phyloP scores from a whole-genome alignment of 2,797 vertebrate genomes.

The Pachyuromys duprasi region DNA sequence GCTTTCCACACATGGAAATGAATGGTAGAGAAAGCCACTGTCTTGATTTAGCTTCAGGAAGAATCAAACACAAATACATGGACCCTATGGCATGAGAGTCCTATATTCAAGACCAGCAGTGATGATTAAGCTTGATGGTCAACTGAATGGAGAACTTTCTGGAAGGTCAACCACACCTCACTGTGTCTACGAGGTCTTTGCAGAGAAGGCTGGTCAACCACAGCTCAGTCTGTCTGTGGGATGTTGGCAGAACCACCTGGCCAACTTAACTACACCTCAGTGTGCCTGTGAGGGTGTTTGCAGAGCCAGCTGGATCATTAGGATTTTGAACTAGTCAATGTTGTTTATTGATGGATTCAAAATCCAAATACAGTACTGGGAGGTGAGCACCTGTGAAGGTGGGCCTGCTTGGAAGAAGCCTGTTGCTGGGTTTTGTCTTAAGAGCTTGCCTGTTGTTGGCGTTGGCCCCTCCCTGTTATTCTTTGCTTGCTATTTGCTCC shows the following conservation, averaged over 20 bases:
- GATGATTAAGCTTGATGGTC: neutral
- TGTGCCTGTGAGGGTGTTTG: neutral
- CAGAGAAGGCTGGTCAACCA: neutral
- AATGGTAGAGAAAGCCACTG: neutral
- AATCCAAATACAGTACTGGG: neutral
- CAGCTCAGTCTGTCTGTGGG: neutral
- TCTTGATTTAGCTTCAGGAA: conserved; percentile 15
- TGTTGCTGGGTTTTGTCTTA: neutral
- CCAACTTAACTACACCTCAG: neutral
- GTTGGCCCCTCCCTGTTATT: neutral
- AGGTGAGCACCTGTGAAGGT: neutral
- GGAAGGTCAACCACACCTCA: neutral
- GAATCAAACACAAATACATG: conserved; percentile 1
- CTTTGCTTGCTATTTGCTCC: neutral
- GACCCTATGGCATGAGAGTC: neutral
- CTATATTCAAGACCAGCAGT: neutral
- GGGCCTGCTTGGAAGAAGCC: neutral
- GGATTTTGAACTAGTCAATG: neutral
- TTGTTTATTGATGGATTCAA: neutral
- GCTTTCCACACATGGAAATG: neutral
- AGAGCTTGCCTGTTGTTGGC: neutral
- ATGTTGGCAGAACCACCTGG: neutral
- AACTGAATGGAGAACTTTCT: neutral
- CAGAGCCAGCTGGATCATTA: neutral
- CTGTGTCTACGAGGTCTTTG: neutral